Conservation (phyloP, 1,140 invertebrate genomes). For the Globodera rostochiensis region DNA sequence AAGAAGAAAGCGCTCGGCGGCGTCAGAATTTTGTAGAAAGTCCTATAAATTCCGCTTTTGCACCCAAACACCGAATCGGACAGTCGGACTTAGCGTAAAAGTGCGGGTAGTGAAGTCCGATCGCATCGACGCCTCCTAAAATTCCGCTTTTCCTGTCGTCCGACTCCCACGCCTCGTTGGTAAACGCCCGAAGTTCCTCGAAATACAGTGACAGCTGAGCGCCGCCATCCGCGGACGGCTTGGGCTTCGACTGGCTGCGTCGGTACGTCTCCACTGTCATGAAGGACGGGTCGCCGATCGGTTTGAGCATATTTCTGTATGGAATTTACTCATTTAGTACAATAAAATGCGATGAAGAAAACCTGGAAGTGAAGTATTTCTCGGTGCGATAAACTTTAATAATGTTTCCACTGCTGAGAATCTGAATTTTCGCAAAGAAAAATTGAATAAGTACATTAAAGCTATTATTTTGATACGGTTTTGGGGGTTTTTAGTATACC, state of each 20-base stretch:
- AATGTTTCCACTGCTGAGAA: conserved; percentile 28
- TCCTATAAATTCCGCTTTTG: background rate
- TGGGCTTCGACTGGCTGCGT: background rate
- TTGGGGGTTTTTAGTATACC: too few relatives aligned
- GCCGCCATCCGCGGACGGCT: background rate
- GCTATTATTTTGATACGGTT: too few relatives aligned
- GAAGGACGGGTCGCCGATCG: conserved; percentile 13
- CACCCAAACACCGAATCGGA: background rate
- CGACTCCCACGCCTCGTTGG: background rate
- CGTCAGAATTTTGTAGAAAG: conserved; percentile 17
- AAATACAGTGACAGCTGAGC: conserved; percentile 1
- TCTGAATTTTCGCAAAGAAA: background rate
- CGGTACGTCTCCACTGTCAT: background rate
- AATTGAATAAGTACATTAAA: too few relatives aligned
- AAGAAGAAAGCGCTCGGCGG: conserved; percentile 20
- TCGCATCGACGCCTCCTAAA: background rate
- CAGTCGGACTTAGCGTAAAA: background rate
- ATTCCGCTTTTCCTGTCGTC: conserved; percentile 6
- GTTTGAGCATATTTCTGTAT: conserved; percentile 3
- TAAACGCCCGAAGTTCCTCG: conserved; percentile 8
- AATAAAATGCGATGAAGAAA: background rate
- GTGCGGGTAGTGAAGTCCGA: background rate
- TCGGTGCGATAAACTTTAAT: conserved; percentile 28
- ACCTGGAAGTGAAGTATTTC: conserved; percentile 29
- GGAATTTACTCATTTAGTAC: conserved; percentile 2